These are phyloP conservation scores for Cordylochernes scorpioides DNA, from an alignment of 2,888 invertebrate genomes.

Conservation along the genomic window DNA sequence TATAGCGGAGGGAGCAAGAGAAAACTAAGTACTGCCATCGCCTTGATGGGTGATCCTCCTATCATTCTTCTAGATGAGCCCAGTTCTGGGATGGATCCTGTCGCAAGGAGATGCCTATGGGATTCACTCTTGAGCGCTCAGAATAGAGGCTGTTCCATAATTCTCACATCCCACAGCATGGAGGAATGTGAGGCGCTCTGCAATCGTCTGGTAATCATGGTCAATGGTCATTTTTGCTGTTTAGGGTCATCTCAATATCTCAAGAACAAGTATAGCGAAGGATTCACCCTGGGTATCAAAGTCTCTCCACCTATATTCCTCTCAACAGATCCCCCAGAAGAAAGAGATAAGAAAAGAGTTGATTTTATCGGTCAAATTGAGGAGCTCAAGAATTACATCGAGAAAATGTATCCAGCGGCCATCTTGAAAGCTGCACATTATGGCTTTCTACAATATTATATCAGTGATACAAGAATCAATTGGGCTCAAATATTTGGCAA, in stretches of 20 bases:
- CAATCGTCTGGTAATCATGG: constrained; percentile 31
- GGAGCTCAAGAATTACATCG: constrained; percentile 4
- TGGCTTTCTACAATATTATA: constrained; percentile 40
- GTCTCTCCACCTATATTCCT: constrained; percentile 6
- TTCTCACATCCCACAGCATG: constrained; percentile 39
- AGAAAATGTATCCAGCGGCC: constrained; percentile 15
- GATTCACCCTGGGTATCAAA: constrained; percentile 21
- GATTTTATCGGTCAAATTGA: constrained; percentile 4
- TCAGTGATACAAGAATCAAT: constrained; percentile 31
- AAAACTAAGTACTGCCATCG: constrained; percentile 41
- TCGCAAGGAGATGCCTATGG: constrained; percentile 53
- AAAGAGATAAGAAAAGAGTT: background rate
- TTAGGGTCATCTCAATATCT: constrained; percentile 26
- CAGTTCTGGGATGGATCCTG: constrained; percentile 45
- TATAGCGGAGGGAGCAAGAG: constrained; percentile 43
- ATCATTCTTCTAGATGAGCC: constrained; percentile 41
- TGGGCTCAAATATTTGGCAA: constrained; percentile 43
- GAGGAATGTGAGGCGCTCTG: constrained; percentile 35
- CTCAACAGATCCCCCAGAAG: background rate
- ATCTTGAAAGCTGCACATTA: constrained; percentile 37
- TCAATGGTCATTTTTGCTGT: constrained; percentile 31
- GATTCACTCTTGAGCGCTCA: constrained; percentile 35
- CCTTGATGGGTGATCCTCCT: constrained; percentile 38
- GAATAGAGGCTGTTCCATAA: constrained; percentile 41
- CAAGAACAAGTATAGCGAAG: constrained; percentile 22